Evolutionary conservation across 2,888 invertebrate species (phyloP), one percentile per base, ranked within the genome.

Genomic region (Aradus depressus): DNA sequence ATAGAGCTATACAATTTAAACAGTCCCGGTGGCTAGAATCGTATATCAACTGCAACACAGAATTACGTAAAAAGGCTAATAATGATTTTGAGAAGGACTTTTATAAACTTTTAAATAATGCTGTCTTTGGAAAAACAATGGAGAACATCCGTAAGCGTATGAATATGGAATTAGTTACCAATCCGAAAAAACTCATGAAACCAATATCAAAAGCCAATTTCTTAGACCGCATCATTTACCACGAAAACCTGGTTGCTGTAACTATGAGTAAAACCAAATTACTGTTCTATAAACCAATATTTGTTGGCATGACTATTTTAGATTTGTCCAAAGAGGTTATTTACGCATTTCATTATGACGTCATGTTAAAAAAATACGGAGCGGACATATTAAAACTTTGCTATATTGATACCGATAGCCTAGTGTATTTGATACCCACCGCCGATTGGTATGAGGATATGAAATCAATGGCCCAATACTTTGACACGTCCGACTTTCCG

Each of bases 41-140:
- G n/a, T 25, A 43, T 22, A 44, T 48, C 16, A 35, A 44, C 16
- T 44, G n/a, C 8, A 44, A 44, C 18, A 44, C 26, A 19, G 32
- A 28, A 4, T 4, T 44, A 4, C 8, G 44, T 4, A 31, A 28
- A 8, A 3, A 4, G 8, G 31, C 44, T 3, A 32, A 28, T 4
- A 31, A 3, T 16, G 44, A 44, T 31, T 44, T 44, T 19, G 44
- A 44, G 18, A 32, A 44, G n/a, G 32, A 31, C 18, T 22, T 26
- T 16, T 44, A 26, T 32, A 44, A 44, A 18, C 32, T 44, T 10
- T 44, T 32, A 12, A 44, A 44, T 31, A 69, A 69, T 55, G 56
- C 64, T 1, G 57, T 66, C 1, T 67, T 64, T 56, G 66, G 67
- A 0, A 67, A 68, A 53, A 64, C 62, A 0, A 62, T 66, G 60